phyloP scores from a whole-genome alignment of 2,797 vertebrate species.

The Schizopygopsis pylzovi region DNA sequence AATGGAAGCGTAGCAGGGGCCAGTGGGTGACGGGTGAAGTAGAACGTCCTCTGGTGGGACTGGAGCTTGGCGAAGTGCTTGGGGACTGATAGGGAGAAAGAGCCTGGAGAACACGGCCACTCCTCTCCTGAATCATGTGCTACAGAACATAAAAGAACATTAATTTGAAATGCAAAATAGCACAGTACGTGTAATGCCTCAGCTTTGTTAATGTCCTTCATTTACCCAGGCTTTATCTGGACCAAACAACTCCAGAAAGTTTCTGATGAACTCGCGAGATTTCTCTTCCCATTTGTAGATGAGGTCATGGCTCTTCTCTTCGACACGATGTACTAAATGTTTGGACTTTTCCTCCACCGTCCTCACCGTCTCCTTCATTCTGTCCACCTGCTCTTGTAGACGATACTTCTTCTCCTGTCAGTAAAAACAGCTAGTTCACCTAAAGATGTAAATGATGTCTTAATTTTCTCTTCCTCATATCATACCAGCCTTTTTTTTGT shows the following conservation, averaged over 20 bases:
- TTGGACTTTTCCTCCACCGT: conserved; percentile 97
- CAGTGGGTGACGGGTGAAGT: conserved; percentile 75
- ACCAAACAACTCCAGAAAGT: conserved; percentile 96
- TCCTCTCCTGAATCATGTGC: conserved; percentile 94
- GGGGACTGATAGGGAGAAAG: conserved; percentile 92
- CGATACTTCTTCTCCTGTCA: conserved; percentile 95
- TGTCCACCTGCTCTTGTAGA: conserved; percentile 97
- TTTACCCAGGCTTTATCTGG: conserved; percentile 94
- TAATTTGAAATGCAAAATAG: neutral
- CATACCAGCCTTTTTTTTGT: neutral
- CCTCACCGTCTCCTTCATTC: conserved; percentile 98
- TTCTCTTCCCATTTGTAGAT: conserved; percentile 99
- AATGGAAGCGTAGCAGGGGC: conserved; percentile 56
- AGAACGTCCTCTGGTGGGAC: conserved; percentile 83
- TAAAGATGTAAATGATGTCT: neutral
- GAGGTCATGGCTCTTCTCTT: conserved; percentile 97
- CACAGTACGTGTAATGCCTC: neutral
- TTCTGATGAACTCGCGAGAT: conserved; percentile 95
- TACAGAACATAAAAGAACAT: conserved; percentile 60
- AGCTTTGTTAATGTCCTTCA: conserved; percentile 42
- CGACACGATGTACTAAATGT: conserved; percentile 94
- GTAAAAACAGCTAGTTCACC: neutral
- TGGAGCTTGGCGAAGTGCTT: conserved; percentile 80
- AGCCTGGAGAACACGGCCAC: conserved; percentile 94
- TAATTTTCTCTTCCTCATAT: neutral